Base-by-base conservation (phyloP, 2,888 invertebrate species). In the Mesoligia furuncula region DNA sequence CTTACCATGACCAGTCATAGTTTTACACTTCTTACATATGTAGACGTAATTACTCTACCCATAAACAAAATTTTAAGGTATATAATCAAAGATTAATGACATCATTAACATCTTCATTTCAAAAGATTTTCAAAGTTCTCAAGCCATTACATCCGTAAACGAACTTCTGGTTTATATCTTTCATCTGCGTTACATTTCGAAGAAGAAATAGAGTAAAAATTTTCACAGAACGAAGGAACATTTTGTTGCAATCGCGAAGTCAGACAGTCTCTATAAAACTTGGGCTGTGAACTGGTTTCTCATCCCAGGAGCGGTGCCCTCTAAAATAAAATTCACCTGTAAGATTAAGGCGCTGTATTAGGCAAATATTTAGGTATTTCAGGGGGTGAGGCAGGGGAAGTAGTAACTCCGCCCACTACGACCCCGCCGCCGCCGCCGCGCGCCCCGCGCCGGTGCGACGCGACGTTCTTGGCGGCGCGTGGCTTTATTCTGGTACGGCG, bases 111-210 rank as follows among this genome's bases (percentile, higher is more conserved):
- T 72, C 72, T 76, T 75, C 11, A 72, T 83, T 76, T 74, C 42
- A 79, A 75, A 84, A 82, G 68, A 75, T 81, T 85, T 84, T 75
- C 75, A 54, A 69, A 78, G 79, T 86, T 83, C 84, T 76, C 73
- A 70, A 73, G 78, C 62, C 68, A 75, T 80, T 73, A 71, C 71
- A 74, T 68, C 65, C 15, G 62, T 69, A 80, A 79, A 81, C 75
- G 69, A 80, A 81, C 84, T 85, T 71, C 75, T 83, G 81, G 79
- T 79, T 83, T 66, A 75, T 87, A 84, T 88, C 87, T 88, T 73
- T 79, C 59, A 88, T 86, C 85, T 80, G 42, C 48, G 27, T 75
- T 80, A 75, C 62, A 75, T 83, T 88, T 88, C 83, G 69, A 48
- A 73, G 88, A 88, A 88, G 77, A 65, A 85, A 80, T 87, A 84